A percentile compares a stretch with the other conserved stretches of the same genome.
Conservation (phyloP, 2,797 vertebrate species). For the Antrozous pallidus region DNA sequence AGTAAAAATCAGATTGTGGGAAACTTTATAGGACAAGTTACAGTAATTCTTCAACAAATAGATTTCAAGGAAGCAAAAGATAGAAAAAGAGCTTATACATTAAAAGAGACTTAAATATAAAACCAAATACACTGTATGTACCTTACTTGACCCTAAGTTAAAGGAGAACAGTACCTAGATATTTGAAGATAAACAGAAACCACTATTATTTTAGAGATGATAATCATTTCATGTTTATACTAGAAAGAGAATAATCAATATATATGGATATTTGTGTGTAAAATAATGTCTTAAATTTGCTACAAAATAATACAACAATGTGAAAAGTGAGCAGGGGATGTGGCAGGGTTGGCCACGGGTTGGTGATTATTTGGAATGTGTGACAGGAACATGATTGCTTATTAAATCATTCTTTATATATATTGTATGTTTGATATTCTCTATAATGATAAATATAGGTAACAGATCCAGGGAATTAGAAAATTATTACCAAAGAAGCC, state of each 20-base stretch:
- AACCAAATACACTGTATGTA: not conserved
- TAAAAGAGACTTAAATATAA: not conserved
- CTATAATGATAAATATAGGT: not conserved
- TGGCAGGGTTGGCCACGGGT: not conserved
- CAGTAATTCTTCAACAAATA: not conserved
- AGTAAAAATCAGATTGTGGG: not conserved
- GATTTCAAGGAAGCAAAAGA: not conserved
- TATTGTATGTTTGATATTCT: not conserved
- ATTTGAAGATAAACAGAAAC: not conserved
- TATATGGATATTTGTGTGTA: not conserved
- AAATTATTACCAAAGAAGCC: not conserved
- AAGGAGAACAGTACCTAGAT: constrained; percentile 3
- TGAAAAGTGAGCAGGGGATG: not conserved
- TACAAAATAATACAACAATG: not conserved
- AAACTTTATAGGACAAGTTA: not conserved
- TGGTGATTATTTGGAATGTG: not conserved
- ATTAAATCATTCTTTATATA: not conserved
- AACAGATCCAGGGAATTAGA: not conserved
- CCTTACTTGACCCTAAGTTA: not conserved
- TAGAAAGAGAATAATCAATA: not conserved
- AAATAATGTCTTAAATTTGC: not conserved
- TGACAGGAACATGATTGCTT: not conserved
- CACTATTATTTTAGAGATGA: not conserved
- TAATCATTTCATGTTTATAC: not conserved
- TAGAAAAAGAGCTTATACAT: not conserved